Evolutionary conservation across 1,140 invertebrate species (phyloP).

Genomic region (Sesamia nonagrioides): DNA sequence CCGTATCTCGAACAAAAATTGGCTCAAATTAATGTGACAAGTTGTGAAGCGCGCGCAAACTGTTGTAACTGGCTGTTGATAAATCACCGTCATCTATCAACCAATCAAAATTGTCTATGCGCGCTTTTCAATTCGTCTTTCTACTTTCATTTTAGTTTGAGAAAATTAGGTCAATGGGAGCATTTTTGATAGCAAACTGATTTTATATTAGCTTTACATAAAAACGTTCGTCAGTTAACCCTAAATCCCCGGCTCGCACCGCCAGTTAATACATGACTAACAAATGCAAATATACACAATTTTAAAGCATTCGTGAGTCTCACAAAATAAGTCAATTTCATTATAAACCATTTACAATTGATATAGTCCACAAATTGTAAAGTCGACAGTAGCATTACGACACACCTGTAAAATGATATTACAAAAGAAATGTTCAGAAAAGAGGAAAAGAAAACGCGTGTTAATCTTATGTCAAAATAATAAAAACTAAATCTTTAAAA

Average conservation of each 20-base stretch:
- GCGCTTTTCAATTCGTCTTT: too few species aligned
- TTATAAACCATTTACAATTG: conserved; percentile 55
- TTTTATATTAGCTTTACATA: background rate
- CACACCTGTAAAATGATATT: conserved; percentile 55
- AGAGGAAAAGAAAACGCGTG: conserved; percentile 65
- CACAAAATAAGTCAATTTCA: conserved; percentile 35
- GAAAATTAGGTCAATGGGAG: background rate
- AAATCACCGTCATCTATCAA: too few species aligned
- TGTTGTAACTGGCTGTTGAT: too few species aligned
- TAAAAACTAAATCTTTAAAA: conserved; percentile 78
- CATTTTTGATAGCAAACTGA: background rate
- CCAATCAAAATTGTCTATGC: too few species aligned
- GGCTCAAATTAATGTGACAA: too few species aligned
- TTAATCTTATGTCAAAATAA: conserved; percentile 76
- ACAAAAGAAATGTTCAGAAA: conserved; percentile 66
- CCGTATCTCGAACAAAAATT: too few species aligned
- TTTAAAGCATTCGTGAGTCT: conserved; percentile 64
- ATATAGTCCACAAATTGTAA: conserved; percentile 46
- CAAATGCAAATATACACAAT: conserved; percentile 75
- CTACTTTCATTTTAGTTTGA: too few species aligned
- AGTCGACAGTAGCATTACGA: conserved; percentile 53
- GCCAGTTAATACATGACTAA: conserved; percentile 64
- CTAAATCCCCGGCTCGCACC: background rate
- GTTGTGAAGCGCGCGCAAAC: too few species aligned
- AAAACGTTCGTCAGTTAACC: background rate